These are phyloP conservation scores for Epicauta chinensis DNA, from an alignment of 1,140 invertebrate genomes.

Conservation along the genomic window DNA sequence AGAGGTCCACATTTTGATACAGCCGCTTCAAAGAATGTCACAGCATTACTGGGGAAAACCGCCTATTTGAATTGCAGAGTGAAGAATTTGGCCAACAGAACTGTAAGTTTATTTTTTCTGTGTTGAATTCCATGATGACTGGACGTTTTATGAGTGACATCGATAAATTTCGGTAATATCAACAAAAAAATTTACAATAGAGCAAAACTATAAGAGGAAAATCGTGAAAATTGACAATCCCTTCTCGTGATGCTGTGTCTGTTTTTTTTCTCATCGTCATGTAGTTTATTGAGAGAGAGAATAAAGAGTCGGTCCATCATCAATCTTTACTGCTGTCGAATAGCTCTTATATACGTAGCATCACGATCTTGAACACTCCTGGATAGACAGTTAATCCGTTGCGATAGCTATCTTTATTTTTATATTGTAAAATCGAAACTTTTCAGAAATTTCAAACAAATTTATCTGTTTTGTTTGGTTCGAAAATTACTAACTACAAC, in stretches of 20 bases:
- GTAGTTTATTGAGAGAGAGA: slow-evolving; percentile 6
- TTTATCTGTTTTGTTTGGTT: too few species aligned
- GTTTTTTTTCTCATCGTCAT: not conserved
- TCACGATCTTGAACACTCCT: slow-evolving; percentile 2
- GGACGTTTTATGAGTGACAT: too few species aligned
- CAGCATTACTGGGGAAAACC: slow-evolving; percentile 70
- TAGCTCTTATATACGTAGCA: slow-evolving; percentile 12
- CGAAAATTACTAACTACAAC: too few species aligned
- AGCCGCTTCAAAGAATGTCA: slow-evolving; percentile 69
- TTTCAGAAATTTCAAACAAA: too few species aligned
- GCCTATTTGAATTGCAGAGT: slow-evolving; percentile 73
- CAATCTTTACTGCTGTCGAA: slow-evolving; percentile 15
- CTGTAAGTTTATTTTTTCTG: slow-evolving; percentile 51
- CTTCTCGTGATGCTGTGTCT: slow-evolving; percentile 9
- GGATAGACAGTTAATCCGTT: too few species aligned
- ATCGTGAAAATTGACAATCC: slow-evolving; percentile 12
- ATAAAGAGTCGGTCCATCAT: slow-evolving; percentile 18
- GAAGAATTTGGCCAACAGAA: slow-evolving; percentile 70
- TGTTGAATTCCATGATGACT: not conserved
- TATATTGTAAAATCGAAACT: too few species aligned
- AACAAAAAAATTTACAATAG: slow-evolving; percentile 1
- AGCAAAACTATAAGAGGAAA: slow-evolving; percentile 5
- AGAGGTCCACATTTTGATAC: slow-evolving; percentile 67
- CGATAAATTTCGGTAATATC: too few species aligned
- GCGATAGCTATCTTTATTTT: too few species aligned